Evolutionary conservation across 2,888 invertebrate genomes (phyloP), one percentile per base, ranked within the genome.

Genomic region (Phortica magna): DNA sequence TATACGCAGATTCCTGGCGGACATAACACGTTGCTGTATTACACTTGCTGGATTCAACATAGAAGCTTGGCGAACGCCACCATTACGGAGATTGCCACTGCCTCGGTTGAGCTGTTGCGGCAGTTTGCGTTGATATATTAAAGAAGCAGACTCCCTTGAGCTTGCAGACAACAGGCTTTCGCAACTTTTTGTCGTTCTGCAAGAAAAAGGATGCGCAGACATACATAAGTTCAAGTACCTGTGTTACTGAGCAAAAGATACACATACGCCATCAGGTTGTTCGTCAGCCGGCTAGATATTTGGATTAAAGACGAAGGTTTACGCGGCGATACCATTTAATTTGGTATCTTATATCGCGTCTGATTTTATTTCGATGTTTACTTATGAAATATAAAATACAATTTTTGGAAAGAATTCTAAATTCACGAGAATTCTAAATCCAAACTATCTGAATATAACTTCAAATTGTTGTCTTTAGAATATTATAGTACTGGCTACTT

Each of bases 1-100:
- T 42, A 96, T 93, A 41, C 95, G 93, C 78, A 96, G 93, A 79
- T 96, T 94, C 91, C 96, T 95, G 0, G 96, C 96, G 0, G 96
- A 96, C 81, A 95, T 92, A 64, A 96, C 95, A 14, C 96, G 93
- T 90, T 96, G 95, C 42, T 92, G 90, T 12, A 93, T 90, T 59
- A 92, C 92, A 78, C 90, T 92, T 14, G 88, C 89, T 64, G 89
- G 89, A 39, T 89, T 83, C 68, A 90, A 83, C 39, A 91, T 81
- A 0, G 85, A 67, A 0, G 90, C 80, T 75, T 88, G 89, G 0
- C 91, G 87, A 10, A 81, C 19, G 53, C n/a, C 19, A 9, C 81
- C 75, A 64, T 80, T 82, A 3, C 84, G 81, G 31, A 68, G 78
- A 31, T 72, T 70, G 10, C 59, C 73, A n/a, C 68, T 75, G 9